Percentiles rank a stretch among this genome's conserved stretches.
These are phyloP conservation scores for Drosophila baimaii DNA, from an alignment of 1,140 invertebrate genomes.

Conservation along the genomic window DNA sequence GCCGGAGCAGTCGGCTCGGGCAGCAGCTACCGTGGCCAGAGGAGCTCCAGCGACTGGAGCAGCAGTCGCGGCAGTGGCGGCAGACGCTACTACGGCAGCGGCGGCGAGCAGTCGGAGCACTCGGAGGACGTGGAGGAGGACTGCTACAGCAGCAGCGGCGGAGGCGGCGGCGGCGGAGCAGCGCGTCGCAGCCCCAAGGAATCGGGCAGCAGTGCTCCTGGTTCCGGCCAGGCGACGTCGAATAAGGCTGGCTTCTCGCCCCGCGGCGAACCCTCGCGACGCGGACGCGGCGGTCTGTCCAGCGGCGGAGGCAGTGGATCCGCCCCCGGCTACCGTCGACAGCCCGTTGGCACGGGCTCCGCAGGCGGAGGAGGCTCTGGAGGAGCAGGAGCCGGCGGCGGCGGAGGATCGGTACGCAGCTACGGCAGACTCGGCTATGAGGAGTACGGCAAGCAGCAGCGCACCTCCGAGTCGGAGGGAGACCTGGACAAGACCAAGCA, in stretches of 20 bases:
- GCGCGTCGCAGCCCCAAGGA: constrained; percentile 69
- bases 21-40: constrained; percentile 62
- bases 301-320: constrained; percentile 30
- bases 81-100: constrained; percentile 69
- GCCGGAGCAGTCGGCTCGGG: constrained; percentile 83
- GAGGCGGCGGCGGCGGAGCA: constrained; percentile 29
- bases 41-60: constrained; percentile 67
- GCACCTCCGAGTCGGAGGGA: constrained; percentile 73
- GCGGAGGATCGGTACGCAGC: constrained; percentile 33
- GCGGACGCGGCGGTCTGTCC: constrained; percentile 88
- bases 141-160: constrained; percentile 60
- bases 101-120: constrained; percentile 73
- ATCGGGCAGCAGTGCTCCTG: constrained; percentile 17
- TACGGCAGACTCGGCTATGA: constrained; percentile 87
- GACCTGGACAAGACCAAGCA: constrained; percentile 88
- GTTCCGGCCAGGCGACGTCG: constrained; percentile 1
- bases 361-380: constrained; percentile 25
- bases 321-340: constrained; percentile 20
- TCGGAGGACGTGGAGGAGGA: constrained; percentile 80
- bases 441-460: constrained; percentile 81
- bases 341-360: constrained; percentile 17
- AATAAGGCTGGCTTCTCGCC: constrained; percentile 87
- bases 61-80: constrained; percentile 43
- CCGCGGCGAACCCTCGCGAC: constrained; percentile 91
- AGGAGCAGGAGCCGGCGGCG: constrained; percentile 7